Base-by-base conservation (phyloP, 1,140 invertebrate genomes). In the Bombus pyrosoma region DNA sequence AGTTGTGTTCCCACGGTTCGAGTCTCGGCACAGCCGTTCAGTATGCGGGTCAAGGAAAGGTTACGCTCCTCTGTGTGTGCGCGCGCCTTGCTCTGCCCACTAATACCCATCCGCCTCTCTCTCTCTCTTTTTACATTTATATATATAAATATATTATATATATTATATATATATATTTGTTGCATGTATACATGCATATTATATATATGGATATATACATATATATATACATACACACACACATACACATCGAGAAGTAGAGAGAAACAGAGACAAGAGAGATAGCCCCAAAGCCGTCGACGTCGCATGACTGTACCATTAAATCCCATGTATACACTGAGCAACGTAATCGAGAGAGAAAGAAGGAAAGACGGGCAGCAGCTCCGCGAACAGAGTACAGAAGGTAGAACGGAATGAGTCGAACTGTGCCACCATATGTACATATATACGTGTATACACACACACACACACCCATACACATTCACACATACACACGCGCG, bases 41-140 rank as follows among this genome's bases (percentile, higher is more conserved):
- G 94, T 95, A 95, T 95, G 94, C 94, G 94, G 94, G 94, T 95
- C 94, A 95, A 95, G 94, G 94, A 95, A 95, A 95, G 94, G 94
- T 95, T 95, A 95, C 94, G 93, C 92, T 93, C 89, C 91, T 92
- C 92, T 92, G 85, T 88, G 89, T 90, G 78, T 76, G 85, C 85
- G 91, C 83, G 84, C 91, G 89, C 85, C 91, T 88, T 91, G 89
- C 88, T 83, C 89, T 92, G 89, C 91, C 91, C 91, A 94, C 94
- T 88, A 93, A 92, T 89, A 92, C 92, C 81, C 41, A 89, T 89
- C 87, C 88, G 84, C 86, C 37, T 68, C 66, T 85, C 34, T 78
- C 39, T 85, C 34, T 74, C 34, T 37, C 5, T 43, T 2, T 18
- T 15, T 47, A 18, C 6, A 47, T 47, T 18, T 47, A 39, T 66